Percentiles rank a stretch among this genome's conserved stretches.
Evolutionary conservation across 2,888 invertebrate species (phyloP).

Genomic region (Calameuta pallipes): DNA sequence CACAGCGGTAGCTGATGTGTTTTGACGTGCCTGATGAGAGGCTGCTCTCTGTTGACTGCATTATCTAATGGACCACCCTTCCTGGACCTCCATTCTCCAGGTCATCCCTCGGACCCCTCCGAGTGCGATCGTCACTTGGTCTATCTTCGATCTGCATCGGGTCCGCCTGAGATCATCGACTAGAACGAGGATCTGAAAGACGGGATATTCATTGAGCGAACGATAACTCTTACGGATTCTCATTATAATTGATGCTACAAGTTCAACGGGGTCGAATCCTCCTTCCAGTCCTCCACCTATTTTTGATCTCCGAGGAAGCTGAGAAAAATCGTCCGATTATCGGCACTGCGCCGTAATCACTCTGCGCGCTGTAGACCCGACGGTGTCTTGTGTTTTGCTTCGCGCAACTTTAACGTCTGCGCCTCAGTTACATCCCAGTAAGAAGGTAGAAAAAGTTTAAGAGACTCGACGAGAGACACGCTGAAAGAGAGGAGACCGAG

Average conservation of each 20-base stretch:
- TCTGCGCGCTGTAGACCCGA: not conserved
- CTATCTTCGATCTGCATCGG: not conserved
- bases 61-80: slow-evolving; percentile 41
- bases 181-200: not conserved
- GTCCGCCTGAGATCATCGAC: not conserved
- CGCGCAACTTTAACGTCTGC: slow-evolving; percentile 25
- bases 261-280: not conserved
- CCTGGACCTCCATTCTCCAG: not conserved
- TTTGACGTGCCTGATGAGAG: slow-evolving; percentile 62
- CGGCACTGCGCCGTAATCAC: not conserved
- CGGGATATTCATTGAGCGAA: not conserved
- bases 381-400: not conserved
- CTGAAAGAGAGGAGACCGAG: slow-evolving; percentile 24
- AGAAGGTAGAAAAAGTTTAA: not conserved
- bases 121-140: slow-evolving; percentile 66
- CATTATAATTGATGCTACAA: not conserved
- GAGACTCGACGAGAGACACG: slow-evolving; percentile 8
- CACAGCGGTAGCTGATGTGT: slow-evolving; percentile 65
- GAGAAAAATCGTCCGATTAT: slow-evolving; percentile 21
- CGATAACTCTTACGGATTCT: not conserved
- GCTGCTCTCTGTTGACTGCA: slow-evolving; percentile 36
- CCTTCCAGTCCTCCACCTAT: not conserved
- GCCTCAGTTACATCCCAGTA: slow-evolving; percentile 39
- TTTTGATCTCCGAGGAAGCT: not conserved
- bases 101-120: slow-evolving; percentile 9